phyloP scores from a whole-genome alignment of 2,888 invertebrate genomes.

The Dryocosmus kuriphilus region DNA sequence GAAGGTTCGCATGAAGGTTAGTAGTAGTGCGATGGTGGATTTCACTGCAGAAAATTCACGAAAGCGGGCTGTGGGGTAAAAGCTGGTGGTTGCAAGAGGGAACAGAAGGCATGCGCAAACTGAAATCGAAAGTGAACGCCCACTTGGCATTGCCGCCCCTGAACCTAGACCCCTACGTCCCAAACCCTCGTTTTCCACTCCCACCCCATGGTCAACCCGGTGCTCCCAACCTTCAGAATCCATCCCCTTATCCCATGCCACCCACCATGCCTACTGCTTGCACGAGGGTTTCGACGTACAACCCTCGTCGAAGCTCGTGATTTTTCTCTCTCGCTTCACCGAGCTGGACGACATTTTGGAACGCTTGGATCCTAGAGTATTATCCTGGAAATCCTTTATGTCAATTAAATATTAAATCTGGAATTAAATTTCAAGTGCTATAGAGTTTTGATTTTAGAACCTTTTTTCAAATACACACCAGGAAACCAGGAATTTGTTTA shows the following conservation, averaged over 20 bases:
- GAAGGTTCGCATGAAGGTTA: constrained; percentile 27
- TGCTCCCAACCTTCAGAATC: constrained; percentile 75
- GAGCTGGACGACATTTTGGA: constrained; percentile 30
- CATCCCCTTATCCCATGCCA: constrained; percentile 46
- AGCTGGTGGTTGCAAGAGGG: neutral
- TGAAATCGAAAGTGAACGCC: constrained; percentile 76
- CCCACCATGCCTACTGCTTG: constrained; percentile 17
- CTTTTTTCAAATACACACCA: too few species aligned
- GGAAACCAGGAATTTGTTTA: too few species aligned
- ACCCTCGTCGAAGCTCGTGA: constrained; percentile 36
- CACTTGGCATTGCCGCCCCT: constrained; percentile 67
- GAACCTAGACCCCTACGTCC: constrained; percentile 76
- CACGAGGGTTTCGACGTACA: constrained; percentile 25
- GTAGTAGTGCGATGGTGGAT: constrained; percentile 39
- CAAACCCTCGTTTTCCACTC: constrained; percentile 67
- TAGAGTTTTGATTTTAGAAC: too few species aligned
- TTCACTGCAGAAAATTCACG: constrained; percentile 25
- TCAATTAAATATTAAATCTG: neutral
- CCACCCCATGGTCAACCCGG: constrained; percentile 69
- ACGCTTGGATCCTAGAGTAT: neutral
- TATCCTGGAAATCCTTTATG: neutral
- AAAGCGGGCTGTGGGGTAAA: constrained; percentile 35
- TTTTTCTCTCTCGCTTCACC: constrained; percentile 43
- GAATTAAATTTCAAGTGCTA: too few species aligned
- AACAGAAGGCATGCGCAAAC: constrained; percentile 70